Conservation (phyloP, 53 echinoderm and acorn worm species). For the Luidia sarsii region DNA sequence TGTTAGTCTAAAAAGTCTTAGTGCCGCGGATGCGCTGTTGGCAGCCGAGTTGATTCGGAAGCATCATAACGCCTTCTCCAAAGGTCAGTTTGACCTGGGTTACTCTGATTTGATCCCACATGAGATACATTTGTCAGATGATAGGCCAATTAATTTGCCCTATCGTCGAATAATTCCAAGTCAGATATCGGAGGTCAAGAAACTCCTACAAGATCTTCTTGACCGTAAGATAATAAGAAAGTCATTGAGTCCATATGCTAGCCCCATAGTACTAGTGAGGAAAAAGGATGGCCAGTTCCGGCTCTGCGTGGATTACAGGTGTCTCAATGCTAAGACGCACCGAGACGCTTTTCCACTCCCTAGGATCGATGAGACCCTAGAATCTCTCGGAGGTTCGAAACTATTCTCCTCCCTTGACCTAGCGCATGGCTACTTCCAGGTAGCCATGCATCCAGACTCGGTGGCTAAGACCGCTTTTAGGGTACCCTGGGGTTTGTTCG, state of each 20-base stretch:
- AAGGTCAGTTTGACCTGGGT: slow-evolving; percentile 9
- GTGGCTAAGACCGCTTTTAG: slow-evolving; percentile 7
- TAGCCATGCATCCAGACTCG: slow-evolving; percentile 15
- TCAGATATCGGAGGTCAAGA: background rate
- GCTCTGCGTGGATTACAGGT: slow-evolving; percentile 12
- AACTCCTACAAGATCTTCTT: slow-evolving; percentile 7
- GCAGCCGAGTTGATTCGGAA: background rate
- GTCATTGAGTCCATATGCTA: slow-evolving; percentile 17
- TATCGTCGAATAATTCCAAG: slow-evolving; percentile 2
- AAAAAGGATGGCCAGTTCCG: slow-evolving; percentile 34
- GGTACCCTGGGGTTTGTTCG: slow-evolving; percentile 27
- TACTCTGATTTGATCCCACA: slow-evolving; percentile 13
- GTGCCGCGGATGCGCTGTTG: background rate
- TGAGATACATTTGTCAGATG: background rate
- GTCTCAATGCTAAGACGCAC: background rate
- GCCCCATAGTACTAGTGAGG: slow-evolving; percentile 2
- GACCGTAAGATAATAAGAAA: background rate
- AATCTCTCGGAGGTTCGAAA: slow-evolving; percentile 11
- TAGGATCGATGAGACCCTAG: slow-evolving; percentile 10
- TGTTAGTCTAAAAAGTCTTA: background rate
- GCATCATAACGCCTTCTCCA: too few species aligned
- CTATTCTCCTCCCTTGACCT: slow-evolving; percentile 20
- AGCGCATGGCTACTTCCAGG: slow-evolving; percentile 46
- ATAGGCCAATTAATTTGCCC: too few species aligned
- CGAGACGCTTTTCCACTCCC: slow-evolving; percentile 23